Evolutionary conservation across 2,113 vertebrate species (phyloP).

Genomic region (Leptobrachium ailaonicum): DNA sequence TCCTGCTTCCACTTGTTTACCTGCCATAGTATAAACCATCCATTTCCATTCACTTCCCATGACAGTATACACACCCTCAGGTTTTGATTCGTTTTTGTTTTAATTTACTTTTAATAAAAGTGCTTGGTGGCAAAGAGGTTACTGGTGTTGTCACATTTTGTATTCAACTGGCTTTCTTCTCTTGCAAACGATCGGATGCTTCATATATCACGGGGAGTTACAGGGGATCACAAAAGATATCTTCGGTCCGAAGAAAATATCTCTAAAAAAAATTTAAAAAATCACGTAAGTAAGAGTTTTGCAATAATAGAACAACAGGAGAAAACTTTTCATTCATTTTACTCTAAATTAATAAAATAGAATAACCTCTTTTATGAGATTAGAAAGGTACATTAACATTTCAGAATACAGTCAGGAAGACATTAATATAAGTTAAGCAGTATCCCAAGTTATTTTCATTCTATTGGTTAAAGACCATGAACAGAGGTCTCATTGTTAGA

Average conservation of each 20-base stretch:
- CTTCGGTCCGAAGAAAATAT: conserved; percentile 78
- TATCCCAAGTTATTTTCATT: conserved; percentile 13
- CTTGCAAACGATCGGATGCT: conserved; percentile 42
- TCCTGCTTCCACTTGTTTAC: no score
- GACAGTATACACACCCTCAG: no score
- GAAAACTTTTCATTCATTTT: not conserved
- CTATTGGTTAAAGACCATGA: conserved; percentile 18
- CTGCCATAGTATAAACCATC: no score
- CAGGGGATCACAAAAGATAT: conserved; percentile 81
- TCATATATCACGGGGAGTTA: conserved; percentile 60
- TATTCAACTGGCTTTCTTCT: conserved; percentile 65
- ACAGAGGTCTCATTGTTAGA: conserved; percentile 37
- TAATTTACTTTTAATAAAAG: no score
- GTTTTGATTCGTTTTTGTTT: no score
- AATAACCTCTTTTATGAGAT: no score
- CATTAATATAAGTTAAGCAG: conserved; percentile 21
- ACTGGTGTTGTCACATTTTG: conserved; percentile 58
- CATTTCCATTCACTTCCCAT: no score
- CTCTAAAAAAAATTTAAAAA: conserved; percentile 67
- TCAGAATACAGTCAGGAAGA: conserved; percentile 16
- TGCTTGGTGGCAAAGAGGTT: not conserved
- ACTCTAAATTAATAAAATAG: no score
- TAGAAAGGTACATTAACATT: not conserved
- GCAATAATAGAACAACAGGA: not conserved
- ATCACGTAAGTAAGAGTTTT: not conserved